These are phyloP conservation scores for Scaptomyza hsui DNA, from an alignment of 1,140 invertebrate genomes.

Conservation along the genomic window DNA sequence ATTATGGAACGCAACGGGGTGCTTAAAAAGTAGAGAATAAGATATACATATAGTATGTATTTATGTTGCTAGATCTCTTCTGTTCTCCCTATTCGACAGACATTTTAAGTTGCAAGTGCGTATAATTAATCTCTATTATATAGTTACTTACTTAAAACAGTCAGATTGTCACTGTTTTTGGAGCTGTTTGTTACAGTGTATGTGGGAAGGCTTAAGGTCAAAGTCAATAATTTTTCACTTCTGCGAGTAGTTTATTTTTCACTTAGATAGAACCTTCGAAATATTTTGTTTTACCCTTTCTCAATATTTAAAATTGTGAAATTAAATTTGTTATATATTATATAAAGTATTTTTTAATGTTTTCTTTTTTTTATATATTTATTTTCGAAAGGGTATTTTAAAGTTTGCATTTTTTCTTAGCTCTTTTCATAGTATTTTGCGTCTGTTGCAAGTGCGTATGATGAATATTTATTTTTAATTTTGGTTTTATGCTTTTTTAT, in stretches of 20 bases:
- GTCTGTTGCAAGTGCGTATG: slow-evolving; percentile 45
- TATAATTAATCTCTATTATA: slow-evolving; percentile 49
- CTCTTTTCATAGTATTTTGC: background rate
- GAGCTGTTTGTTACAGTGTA: no score
- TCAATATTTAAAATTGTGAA: no score
- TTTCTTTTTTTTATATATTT: no score
- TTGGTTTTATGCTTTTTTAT: slow-evolving; percentile 22
- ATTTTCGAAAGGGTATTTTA: background rate
- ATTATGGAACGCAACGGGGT: slow-evolving; percentile 70
- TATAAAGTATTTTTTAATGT: no score
- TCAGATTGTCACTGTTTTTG: no score
- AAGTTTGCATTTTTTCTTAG: background rate
- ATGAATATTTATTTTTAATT: slow-evolving; percentile 53
- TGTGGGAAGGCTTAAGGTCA: no score
- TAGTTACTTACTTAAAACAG: background rate
- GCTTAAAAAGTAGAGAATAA: slow-evolving; percentile 24
- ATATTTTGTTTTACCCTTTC: no score
- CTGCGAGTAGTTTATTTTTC: no score
- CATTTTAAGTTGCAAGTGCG: slow-evolving; percentile 54
- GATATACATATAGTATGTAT: background rate
- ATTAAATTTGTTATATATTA: no score
- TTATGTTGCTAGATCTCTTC: background rate
- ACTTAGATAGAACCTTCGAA: no score
- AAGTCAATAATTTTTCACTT: no score
- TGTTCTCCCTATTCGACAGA: slow-evolving; percentile 10